These are phyloP conservation scores for Anoplolepis gracilipes DNA, from an alignment of 1,140 invertebrate species.

Conservation along the genomic window DNA sequence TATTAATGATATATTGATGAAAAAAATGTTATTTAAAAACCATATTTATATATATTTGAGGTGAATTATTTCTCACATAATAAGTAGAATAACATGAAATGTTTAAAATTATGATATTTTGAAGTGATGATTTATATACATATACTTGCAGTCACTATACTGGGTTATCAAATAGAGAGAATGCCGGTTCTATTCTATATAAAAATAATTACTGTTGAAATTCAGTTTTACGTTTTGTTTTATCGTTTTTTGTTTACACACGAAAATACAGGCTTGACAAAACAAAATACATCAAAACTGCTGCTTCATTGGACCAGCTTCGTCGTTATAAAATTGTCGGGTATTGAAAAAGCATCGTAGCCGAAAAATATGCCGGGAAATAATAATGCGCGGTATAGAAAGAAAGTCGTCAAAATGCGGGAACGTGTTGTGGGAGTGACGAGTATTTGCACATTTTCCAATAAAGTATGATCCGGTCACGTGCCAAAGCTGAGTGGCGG, in stretches of 20 bases:
- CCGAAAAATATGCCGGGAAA: constrained; percentile 49
- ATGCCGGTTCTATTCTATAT: constrained; percentile 23
- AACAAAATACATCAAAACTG: constrained; percentile 40
- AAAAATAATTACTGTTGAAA: constrained; percentile 54
- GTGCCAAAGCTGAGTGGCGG: constrained; percentile 77
- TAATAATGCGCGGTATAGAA: constrained; percentile 2
- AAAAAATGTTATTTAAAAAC: neutral
- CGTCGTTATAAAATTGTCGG: constrained; percentile 12
- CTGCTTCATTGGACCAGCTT: constrained; percentile 19
- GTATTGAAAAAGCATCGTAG: constrained; percentile 27
- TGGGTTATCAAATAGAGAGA: neutral
- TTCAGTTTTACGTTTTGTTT: constrained; percentile 50
- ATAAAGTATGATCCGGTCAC: constrained; percentile 83
- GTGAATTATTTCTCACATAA: neutral
- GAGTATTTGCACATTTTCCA: constrained; percentile 84
- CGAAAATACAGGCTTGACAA: constrained; percentile 30
- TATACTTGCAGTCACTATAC: neutral
- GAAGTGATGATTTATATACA: constrained; percentile 34
- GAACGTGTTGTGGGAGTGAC: neutral
- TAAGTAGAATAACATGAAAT: neutral
- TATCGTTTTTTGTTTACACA: constrained; percentile 51
- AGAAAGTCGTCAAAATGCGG: constrained; percentile 21
- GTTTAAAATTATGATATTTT: constrained; percentile 14
- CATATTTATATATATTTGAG: neutral
- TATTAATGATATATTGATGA: too few species aligned